Evolutionary conservation across 2,113 vertebrate genomes (phyloP), one percentile per base, ranked within the genome.

Genomic region (Dicentrarchus labrax): DNA sequence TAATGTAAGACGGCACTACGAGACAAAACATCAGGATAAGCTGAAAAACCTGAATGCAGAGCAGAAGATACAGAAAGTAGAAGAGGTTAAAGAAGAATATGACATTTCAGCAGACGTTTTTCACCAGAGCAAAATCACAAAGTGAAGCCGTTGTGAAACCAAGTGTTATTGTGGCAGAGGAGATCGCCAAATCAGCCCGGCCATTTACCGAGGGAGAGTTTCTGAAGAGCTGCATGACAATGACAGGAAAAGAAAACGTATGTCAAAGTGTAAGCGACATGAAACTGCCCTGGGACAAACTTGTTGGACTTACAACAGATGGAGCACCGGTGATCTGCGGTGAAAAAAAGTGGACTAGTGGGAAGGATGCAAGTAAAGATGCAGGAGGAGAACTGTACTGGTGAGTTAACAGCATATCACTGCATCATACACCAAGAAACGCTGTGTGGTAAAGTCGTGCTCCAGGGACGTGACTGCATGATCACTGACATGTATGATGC

Each of bases 361-460:
- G 75, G 72, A 21, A 86, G 72, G 77, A 61, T 82, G 66, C 51
- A 43, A 0, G 36, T 38, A 24, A 83, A 67, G 64, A 79, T 71
- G 71, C 51, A 39, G 67, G 70, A 76, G 57, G 76, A 82, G 72
- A 76, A 61, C 41, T 57, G 83, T 60, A 39, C 56, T 76, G 80
- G 73, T 84, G 57, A 57, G 50, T 53, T 76, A 8, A 78, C 30
- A 8, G 15, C 69, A 43, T 82, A 62, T 83, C 60, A 79, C 53
- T 79, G 64, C 64, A 79, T 69, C 38, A 69, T 79, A 45, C 82
- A 88, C n/a, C 86, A 90, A 17, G 81, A 88, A 48, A 0, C 68
- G 9, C 43, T 92, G 22, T 82, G 89, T 75, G 78, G 66, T 3
- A 76, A 86, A 80, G 84, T 65, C 8, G 16, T 86, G 21, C n/a